Conservation (phyloP, 2,113 vertebrate genomes). For the Lepisosteus osseus region DNA sequence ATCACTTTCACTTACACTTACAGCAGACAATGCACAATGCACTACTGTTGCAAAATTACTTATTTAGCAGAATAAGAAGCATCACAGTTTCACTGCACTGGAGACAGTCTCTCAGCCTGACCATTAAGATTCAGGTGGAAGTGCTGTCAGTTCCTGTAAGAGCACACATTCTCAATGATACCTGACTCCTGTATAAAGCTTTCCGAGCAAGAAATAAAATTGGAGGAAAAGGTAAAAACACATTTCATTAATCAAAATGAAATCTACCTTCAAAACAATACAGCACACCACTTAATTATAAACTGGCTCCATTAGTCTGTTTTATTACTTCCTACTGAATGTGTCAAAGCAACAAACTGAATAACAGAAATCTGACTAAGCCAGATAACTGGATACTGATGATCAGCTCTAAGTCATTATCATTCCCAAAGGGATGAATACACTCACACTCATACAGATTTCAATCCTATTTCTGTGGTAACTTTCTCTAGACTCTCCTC, state of each 20-base stretch:
- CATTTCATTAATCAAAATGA: background rate
- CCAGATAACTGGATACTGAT: slow-evolving; percentile 29
- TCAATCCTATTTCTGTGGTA: too few relatives aligned
- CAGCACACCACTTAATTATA: too few relatives aligned
- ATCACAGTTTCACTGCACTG: background rate
- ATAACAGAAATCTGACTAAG: slow-evolving; percentile 6
- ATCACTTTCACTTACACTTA: too few relatives aligned
- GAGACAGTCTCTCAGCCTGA: slow-evolving; percentile 5
- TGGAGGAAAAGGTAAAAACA: background rate
- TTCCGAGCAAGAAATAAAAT: slow-evolving; percentile 8
- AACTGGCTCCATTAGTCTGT: too few relatives aligned
- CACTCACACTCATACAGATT: background rate
- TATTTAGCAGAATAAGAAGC: slow-evolving; percentile 12
- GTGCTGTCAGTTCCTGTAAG: slow-evolving; percentile 1
- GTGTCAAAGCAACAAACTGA: too few relatives aligned
- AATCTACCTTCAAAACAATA: background rate
- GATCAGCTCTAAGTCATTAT: background rate
- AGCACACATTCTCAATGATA: background rate
- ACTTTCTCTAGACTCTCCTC: too few relatives aligned
- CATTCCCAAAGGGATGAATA: too few relatives aligned
- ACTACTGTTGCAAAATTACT: background rate
- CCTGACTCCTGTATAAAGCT: background rate
- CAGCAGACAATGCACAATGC: too few relatives aligned
- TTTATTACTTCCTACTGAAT: too few relatives aligned
- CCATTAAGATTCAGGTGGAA: slow-evolving; percentile 18